A percentile compares a stretch with the other conserved stretches of the same genome.
phyloP scores from a whole-genome alignment of 2,888 invertebrate genomes.

The Phorcus lineatus region DNA sequence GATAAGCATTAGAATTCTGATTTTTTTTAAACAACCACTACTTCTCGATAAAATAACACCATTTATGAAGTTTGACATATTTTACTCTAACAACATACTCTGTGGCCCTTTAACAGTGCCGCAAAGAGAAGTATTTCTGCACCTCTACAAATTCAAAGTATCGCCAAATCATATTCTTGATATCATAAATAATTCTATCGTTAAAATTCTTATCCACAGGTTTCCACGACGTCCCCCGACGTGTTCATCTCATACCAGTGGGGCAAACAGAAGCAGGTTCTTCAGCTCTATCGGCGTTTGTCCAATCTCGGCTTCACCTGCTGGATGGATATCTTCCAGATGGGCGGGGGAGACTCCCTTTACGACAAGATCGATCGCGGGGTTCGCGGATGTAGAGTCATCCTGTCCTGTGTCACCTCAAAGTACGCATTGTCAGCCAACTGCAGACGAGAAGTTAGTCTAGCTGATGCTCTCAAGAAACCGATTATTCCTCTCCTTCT shows the following conservation, averaged over 20 bases:
- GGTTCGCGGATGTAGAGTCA: conserved; percentile 62
- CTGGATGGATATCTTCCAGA: conserved; percentile 74
- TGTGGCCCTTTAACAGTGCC: no score
- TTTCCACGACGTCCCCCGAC: conserved; percentile 44
- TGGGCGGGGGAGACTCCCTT: conserved; percentile 74
- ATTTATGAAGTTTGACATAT: no score
- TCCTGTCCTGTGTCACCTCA: conserved; percentile 69
- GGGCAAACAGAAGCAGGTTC: conserved; percentile 70
- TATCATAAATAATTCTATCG: neutral
- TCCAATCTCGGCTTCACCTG: conserved; percentile 62
- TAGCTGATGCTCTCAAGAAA: conserved; percentile 71
- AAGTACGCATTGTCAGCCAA: conserved; percentile 72
- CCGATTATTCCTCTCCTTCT: conserved; percentile 70
- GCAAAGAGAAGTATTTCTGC: no score
- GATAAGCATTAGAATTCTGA: no score
- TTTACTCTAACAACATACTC: no score
- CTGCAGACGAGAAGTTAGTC: conserved; percentile 71
- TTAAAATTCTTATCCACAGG: conserved; percentile 19
- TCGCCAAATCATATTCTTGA: neutral
- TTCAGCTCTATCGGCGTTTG: conserved; percentile 61
- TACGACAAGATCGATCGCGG: conserved; percentile 74
- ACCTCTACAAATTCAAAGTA: neutral
- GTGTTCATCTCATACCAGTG: conserved; percentile 74
- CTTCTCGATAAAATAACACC: no score
- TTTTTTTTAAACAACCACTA: no score